Conservation (phyloP, 2,797 vertebrate genomes). For the Neopelma chrysocephalum region DNA sequence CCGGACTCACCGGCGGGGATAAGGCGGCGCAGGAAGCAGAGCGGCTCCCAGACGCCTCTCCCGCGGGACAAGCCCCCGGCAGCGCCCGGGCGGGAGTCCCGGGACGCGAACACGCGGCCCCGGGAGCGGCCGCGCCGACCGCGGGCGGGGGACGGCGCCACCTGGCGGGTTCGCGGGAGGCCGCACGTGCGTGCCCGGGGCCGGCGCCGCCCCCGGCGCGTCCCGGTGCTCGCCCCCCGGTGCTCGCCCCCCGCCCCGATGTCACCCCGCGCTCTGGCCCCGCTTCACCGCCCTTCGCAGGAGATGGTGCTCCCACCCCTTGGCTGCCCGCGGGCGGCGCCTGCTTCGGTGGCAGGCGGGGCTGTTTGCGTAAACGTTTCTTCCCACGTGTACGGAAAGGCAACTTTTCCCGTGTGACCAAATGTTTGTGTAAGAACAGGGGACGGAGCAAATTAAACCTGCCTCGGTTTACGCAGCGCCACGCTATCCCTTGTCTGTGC, state of each 20-base stretch:
- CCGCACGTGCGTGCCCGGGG: neutral
- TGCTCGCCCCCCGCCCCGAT: too few relatives aligned
- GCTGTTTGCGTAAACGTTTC: neutral
- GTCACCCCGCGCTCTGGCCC: neutral
- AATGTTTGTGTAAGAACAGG: too few relatives aligned
- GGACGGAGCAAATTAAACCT: neutral
- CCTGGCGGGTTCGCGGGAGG: neutral
- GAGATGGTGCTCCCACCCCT: neutral
- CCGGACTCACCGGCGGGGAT: neutral
- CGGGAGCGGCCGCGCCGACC: neutral
- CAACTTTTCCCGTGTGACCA: neutral
- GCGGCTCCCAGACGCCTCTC: neutral
- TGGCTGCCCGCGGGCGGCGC: neutral
- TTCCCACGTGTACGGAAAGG: neutral
- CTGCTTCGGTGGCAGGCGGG: neutral
- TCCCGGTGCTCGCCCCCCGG: neutral
- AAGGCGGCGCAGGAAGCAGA: neutral
- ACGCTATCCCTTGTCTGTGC: neutral
- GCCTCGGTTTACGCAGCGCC: too few relatives aligned
- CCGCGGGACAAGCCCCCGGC: neutral
- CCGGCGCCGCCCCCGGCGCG: too few relatives aligned
- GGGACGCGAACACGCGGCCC: neutral
- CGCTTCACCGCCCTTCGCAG: neutral
- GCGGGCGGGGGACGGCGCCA: neutral
- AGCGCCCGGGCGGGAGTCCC: too few relatives aligned